phyloP scores from a whole-genome alignment of 1,140 invertebrate genomes.

The Carposina sasakii region DNA sequence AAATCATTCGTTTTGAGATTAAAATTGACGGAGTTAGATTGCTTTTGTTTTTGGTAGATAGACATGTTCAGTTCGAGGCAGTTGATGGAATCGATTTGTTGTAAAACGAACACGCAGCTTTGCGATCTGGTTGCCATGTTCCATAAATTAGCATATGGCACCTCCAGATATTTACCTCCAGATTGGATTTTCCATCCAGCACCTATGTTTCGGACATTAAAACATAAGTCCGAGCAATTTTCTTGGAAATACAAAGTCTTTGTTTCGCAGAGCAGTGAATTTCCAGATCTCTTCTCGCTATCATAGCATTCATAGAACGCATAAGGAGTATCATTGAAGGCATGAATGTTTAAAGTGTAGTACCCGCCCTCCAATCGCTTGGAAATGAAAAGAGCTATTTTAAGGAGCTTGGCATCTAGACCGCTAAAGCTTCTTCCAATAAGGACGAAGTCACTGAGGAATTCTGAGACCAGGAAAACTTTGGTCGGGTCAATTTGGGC shows the following conservation, averaged over 20 bases:
- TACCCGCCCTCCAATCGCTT: slow-evolving; percentile 75
- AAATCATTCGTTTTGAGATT: slow-evolving; percentile 68
- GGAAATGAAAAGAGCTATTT: slow-evolving; percentile 87
- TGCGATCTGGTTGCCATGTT: slow-evolving; percentile 83
- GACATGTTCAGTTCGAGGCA: slow-evolving; percentile 62
- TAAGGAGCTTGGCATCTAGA: slow-evolving; percentile 81
- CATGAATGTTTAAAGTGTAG: slow-evolving; percentile 75
- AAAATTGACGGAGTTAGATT: slow-evolving; percentile 64
- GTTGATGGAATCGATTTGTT: slow-evolving; percentile 74
- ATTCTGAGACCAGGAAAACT: slow-evolving; percentile 92
- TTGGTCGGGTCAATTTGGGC: slow-evolving; percentile 90
- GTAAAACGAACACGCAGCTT: slow-evolving; percentile 89
- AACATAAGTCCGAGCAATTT: slow-evolving; percentile 87
- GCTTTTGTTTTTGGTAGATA: slow-evolving; percentile 65
- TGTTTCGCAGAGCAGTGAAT: slow-evolving; percentile 89
- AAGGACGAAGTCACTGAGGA: slow-evolving; percentile 88
- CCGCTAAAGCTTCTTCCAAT: slow-evolving; percentile 83
- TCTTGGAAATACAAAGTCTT: slow-evolving; percentile 91
- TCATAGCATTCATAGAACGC: slow-evolving; percentile 86
- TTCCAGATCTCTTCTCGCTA: slow-evolving; percentile 86
- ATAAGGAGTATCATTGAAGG: slow-evolving; percentile 93
- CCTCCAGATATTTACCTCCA: slow-evolving; percentile 89
- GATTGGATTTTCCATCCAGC: slow-evolving; percentile 88
- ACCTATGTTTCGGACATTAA: slow-evolving; percentile 72
- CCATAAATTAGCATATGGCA: slow-evolving; percentile 92